A percentile compares a stretch with the other conserved stretches of the same genome.
Evolutionary conservation across 2,888 invertebrate genomes (phyloP).

Genomic region (Phymatocera aterrima): DNA sequence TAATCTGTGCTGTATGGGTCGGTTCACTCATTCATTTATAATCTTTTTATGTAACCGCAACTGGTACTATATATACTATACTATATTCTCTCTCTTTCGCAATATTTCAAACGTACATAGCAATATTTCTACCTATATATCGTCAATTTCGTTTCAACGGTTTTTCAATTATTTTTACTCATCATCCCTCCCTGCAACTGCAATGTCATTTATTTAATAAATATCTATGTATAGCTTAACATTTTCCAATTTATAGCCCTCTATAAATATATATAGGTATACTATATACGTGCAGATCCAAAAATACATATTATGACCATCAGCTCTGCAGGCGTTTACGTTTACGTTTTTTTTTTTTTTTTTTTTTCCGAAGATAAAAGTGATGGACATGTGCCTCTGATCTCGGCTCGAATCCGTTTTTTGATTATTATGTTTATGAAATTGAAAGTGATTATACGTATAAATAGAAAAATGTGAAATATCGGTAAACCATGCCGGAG

Average conservation of each 20-base stretch:
- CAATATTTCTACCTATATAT: neutral
- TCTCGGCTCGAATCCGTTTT: neutral
- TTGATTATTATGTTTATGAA: too few relatives aligned
- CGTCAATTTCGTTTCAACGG: neutral
- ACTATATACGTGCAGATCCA: slow-evolving; percentile 2
- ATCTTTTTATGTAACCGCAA: too few relatives aligned
- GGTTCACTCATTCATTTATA: too few relatives aligned
- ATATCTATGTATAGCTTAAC: slow-evolving; percentile 10
- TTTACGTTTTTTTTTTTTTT: neutral
- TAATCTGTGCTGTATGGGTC: too few relatives aligned
- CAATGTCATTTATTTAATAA: slow-evolving; percentile 4
- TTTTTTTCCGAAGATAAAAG: neutral
- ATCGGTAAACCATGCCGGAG: too few relatives aligned
- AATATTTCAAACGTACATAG: too few relatives aligned
- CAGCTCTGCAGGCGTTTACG: slow-evolving; percentile 8
- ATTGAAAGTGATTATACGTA: too few relatives aligned
- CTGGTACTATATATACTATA: too few relatives aligned
- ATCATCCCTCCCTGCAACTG: slow-evolving; percentile 3
- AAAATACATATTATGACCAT: slow-evolving; percentile 4
- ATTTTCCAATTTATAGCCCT: slow-evolving; percentile 20
- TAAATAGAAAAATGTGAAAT: too few relatives aligned
- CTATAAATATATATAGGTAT: too few relatives aligned
- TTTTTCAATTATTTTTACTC: neutral
- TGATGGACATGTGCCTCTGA: slow-evolving; percentile 2
- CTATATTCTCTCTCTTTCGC: too few relatives aligned